These are phyloP conservation scores for Propithecus coquereli DNA, from an alignment of 2,113 vertebrate species.

Conservation along the genomic window DNA sequence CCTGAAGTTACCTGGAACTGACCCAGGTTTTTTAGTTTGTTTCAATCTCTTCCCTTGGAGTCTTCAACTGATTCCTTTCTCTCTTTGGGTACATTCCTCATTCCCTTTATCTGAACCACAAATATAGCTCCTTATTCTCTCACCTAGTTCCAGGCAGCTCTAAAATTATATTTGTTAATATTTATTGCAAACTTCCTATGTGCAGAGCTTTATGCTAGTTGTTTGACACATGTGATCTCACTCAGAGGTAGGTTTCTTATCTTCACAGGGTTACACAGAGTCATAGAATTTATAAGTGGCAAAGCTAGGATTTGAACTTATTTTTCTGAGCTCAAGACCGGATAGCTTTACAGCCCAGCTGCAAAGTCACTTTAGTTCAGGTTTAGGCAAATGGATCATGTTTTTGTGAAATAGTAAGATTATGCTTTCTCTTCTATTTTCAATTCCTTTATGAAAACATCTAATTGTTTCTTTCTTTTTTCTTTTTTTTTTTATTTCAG, in stretches of 20 bases:
- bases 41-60: not conserved
- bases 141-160: not conserved
- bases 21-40: not conserved
- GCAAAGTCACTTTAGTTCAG: not conserved
- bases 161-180: conserved; percentile 16
- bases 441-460: not conserved
- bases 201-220: not conserved
- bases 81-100: not conserved
- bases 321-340: not conserved
- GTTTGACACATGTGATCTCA: not conserved
- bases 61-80: not conserved
- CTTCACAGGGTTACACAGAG: not conserved
- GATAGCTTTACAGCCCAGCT: not conserved
- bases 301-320: not conserved
- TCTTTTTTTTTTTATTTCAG: too few species aligned
- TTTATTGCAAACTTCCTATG: not conserved
- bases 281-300: not conserved
- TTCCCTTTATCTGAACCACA: not conserved
- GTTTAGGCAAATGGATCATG: not conserved
- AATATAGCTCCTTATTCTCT: not conserved
- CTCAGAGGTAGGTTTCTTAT: not conserved
- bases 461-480: not conserved
- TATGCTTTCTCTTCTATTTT: not conserved
- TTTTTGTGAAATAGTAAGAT: not conserved
- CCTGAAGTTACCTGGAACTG: not conserved